Evolutionary conservation across 2,797 vertebrate genomes (phyloP), one percentile per base, ranked within the genome.

Genomic region (Sciurus carolinensis): DNA sequence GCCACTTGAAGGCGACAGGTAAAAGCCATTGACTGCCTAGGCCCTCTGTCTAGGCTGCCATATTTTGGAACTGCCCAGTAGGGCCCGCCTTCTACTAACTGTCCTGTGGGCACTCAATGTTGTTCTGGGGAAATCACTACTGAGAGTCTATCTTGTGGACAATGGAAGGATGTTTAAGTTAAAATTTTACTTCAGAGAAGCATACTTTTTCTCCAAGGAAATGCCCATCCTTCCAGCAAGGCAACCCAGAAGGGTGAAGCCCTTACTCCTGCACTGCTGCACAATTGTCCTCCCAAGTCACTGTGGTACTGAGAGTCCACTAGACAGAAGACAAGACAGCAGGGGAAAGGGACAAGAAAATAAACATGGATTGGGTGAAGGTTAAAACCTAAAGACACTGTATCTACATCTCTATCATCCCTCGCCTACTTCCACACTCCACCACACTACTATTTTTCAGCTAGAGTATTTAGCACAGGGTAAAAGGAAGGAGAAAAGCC

Each of bases 21-120:
- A 26, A 95, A 64, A 72, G 92, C 76, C 44, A 50, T 30, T 39
- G 24, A 59, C 6, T 42, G 50, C 28, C 1, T 42, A n/a, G 44
- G 67, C 54, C 39, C 7, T 52, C 7, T 52, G 71, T 71, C 52
- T 12, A 36, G 10, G 75, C n/a, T 39, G 64, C 10, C 3, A 8
- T 8, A 12, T 52, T 82, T 80, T 69, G 20, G 36, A 88, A 86
- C 39, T 57, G 12, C 52, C 54, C 44, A n/a, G 71, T 39, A 75
- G 67, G 73, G 36, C 52, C 33, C 54, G 75, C 79, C 90, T 92
- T 71, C 83, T 17, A 69, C 33, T 0, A 30, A 88, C 0, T 81
- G 42, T 91, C 64, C 66, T 89, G 81, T 88, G 28, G 88, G 71
- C 20, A 76, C 79, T 42, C 90, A 95, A 85, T 44, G 80, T 22